A percentile compares a stretch with the other conserved stretches of the same genome.
Conservation (phyloP, 2,113 vertebrate genomes). For the Pituophis catenifer region DNA sequence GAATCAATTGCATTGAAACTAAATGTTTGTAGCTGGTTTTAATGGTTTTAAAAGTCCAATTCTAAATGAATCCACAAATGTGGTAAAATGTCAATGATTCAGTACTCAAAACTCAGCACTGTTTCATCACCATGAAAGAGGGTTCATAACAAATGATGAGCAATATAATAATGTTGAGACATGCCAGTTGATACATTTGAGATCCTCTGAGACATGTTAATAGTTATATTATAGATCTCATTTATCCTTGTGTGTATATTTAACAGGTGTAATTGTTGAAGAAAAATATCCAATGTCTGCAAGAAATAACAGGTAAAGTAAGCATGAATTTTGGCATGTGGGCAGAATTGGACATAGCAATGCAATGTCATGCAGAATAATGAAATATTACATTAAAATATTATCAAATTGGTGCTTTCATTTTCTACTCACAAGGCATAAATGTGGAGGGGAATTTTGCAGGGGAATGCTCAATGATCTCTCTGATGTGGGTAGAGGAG, state of each 20-base stretch:
- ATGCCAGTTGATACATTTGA: not conserved
- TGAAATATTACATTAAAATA: not conserved
- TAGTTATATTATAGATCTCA: not conserved
- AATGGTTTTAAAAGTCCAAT: not conserved
- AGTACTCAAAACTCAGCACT: not conserved
- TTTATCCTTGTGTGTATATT: not conserved
- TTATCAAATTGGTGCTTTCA: not conserved
- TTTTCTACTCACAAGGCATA: not conserved
- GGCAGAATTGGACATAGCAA: not conserved
- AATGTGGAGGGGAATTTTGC: not conserved
- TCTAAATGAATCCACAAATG: not conserved
- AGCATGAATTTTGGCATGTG: not conserved
- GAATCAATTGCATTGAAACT: not conserved
- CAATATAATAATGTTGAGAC: not conserved
- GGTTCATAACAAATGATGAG: not conserved
- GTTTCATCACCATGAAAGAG: not conserved
- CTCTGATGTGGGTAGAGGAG: not conserved
- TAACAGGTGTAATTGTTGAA: not conserved
- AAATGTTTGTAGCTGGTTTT: not conserved
- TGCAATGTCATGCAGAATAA: not conserved
- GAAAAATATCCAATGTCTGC: not conserved
- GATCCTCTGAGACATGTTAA: not conserved
- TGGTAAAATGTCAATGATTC: not conserved
- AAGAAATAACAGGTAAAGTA: not conserved
- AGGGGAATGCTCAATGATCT: not conserved